Conservation (phyloP, 2,797 vertebrate species). For the Scarus forsteni region DNA sequence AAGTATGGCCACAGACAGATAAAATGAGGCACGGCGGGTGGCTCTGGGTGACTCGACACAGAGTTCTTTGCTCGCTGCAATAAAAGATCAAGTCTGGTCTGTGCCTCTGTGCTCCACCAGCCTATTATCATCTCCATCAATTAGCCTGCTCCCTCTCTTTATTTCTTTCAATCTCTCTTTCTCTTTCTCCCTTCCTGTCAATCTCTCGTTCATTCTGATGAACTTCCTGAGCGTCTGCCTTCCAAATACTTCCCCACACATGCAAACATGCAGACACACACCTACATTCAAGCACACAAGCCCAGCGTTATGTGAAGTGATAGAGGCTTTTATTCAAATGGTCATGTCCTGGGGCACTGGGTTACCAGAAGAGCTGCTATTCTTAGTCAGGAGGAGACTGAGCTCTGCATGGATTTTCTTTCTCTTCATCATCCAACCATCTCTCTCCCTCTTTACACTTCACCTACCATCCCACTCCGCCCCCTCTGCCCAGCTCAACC, state of each 20-base stretch:
- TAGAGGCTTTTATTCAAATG: conserved; percentile 79
- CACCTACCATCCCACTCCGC: conserved; percentile 72
- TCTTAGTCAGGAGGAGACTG: conserved; percentile 72
- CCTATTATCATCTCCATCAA: conserved; percentile 65
- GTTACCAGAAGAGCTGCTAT: conserved; percentile 82
- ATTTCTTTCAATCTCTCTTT: neutral
- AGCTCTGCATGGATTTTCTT: conserved; percentile 55
- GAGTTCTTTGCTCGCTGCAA: conserved; percentile 47
- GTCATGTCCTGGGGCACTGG: conserved; percentile 75
- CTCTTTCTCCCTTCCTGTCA: conserved; percentile 28
- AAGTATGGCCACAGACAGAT: conserved; percentile 3
- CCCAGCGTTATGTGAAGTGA: conserved; percentile 61
- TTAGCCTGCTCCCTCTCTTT: conserved; percentile 33
- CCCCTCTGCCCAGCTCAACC: conserved; percentile 65
- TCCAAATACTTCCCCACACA: conserved; percentile 36
- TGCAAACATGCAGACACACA: conserved; percentile 38
- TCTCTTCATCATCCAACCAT: conserved; percentile 37
- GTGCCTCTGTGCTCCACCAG: conserved; percentile 42
- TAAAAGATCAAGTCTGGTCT: conserved; percentile 44
- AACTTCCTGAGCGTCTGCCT: conserved; percentile 37
- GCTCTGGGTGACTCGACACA: conserved; percentile 14
- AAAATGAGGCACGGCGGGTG: neutral
- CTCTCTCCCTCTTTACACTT: conserved; percentile 63
- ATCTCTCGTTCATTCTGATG: conserved; percentile 50
- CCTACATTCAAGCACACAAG: conserved; percentile 35